Evolutionary conservation across 1,140 invertebrate genomes (phyloP).

Genomic region (Paracyclopina nana): DNA sequence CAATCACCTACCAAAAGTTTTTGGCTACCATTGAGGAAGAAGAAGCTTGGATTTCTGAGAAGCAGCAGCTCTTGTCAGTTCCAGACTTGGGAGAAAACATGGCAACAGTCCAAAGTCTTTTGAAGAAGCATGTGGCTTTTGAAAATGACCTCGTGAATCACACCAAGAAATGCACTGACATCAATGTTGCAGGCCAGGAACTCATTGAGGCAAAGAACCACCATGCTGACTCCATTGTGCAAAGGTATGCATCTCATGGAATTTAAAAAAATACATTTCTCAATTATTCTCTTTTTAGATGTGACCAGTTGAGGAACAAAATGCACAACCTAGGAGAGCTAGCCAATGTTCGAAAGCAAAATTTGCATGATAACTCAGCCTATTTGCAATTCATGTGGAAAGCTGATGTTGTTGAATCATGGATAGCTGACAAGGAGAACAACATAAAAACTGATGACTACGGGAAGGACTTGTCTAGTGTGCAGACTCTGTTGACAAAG

Average conservation of each 20-base stretch:
- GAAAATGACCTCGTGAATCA: constrained; percentile 92
- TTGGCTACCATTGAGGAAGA: constrained; percentile 95
- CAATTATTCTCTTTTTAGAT: too few species aligned
- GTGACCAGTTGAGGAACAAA: constrained; percentile 45
- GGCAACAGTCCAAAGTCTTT: constrained; percentile 80
- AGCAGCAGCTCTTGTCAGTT: constrained; percentile 84
- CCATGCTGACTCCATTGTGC: constrained; percentile 66
- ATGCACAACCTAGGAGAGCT: constrained; percentile 64
- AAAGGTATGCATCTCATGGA: too few species aligned
- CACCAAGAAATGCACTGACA: constrained; percentile 74
- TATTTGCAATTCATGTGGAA: constrained; percentile 99
- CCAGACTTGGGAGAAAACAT: constrained; percentile 96
- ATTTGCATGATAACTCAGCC: constrained; percentile 84
- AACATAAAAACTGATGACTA: constrained; percentile 85
- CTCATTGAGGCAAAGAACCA: constrained; percentile 77
- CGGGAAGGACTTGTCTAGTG: constrained; percentile 80
- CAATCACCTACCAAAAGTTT: constrained; percentile 88
- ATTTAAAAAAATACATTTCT: too few species aligned
- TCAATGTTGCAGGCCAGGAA: constrained; percentile 58
- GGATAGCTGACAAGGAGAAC: constrained; percentile 97
- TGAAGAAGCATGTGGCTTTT: constrained; percentile 98
- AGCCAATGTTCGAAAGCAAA: constrained; percentile 60
- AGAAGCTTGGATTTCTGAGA: constrained; percentile 97
- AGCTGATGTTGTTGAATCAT: constrained; percentile 97
- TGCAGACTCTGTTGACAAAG: constrained; percentile 84